These are phyloP conservation scores for Cossypha heuglini DNA, from an alignment of 2,797 vertebrate species.

Conservation along the genomic window DNA sequence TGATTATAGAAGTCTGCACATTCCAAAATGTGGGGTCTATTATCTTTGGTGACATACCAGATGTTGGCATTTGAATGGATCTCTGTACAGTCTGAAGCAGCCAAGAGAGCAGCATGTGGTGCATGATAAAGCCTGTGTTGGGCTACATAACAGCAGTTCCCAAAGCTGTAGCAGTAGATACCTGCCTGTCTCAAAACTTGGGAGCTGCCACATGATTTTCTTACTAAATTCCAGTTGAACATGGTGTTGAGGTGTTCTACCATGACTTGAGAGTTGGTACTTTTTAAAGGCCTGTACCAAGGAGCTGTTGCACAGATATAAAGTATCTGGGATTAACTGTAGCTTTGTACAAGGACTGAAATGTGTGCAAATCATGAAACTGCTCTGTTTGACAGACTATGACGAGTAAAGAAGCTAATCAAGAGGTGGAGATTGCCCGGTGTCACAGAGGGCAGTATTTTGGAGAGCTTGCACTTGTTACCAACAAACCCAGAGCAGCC, in stretches of 20 bases:
- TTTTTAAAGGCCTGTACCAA: background rate
- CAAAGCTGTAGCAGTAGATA: background rate
- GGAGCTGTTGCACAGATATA: background rate
- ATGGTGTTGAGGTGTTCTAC: background rate
- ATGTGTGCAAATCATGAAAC: background rate
- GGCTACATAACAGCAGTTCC: background rate
- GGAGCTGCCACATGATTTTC: background rate
- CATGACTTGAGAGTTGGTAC: background rate
- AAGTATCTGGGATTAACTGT: background rate
- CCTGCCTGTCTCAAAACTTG: background rate
- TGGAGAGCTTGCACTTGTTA: slow-evolving; percentile 96
- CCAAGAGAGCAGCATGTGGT: background rate
- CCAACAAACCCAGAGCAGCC: slow-evolving; percentile 97
- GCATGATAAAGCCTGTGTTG: background rate
- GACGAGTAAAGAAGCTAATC: slow-evolving; percentile 87
- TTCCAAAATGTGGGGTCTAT: background rate
- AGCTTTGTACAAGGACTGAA: background rate
- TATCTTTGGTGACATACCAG: background rate
- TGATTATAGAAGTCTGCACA: background rate
- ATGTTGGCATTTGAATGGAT: background rate
- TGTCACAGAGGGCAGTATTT: slow-evolving; percentile 97
- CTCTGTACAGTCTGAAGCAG: background rate
- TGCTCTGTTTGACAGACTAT: slow-evolving; percentile 82
- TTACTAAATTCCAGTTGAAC: background rate
- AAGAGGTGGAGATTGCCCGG: slow-evolving; percentile 92